Percentiles rank a stretch among this genome's conserved stretches.
These are phyloP conservation scores for Crocodylus rhombifer DNA, from an alignment of 2,797 vertebrate genomes.

Conservation along the genomic window DNA sequence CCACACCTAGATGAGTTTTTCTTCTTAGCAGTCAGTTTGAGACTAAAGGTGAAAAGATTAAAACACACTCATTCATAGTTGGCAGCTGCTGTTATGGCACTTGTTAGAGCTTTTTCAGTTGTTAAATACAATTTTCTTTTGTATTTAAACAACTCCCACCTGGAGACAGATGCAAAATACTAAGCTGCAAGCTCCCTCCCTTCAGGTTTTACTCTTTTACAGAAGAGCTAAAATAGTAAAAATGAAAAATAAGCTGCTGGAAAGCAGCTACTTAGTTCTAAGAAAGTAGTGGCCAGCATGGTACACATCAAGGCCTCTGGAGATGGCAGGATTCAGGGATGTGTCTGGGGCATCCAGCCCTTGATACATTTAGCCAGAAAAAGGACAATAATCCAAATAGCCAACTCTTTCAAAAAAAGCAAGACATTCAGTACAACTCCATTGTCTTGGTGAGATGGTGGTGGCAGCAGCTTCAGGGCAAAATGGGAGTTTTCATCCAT, in stretches of 20 bases:
- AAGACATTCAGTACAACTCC: rapidly evolving
- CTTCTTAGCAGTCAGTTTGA: background rate
- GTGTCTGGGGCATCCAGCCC: background rate
- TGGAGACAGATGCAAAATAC: background rate
- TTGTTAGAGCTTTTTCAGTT: constrained; percentile 36
- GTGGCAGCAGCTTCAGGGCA: background rate
- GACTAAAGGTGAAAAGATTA: constrained; percentile 16
- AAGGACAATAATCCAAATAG: background rate
- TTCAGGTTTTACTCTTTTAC: background rate
- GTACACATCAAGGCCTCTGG: background rate
- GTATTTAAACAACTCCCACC: background rate
- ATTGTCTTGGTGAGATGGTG: background rate
- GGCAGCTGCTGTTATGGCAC: constrained; percentile 36
- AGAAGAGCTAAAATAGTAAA: background rate
- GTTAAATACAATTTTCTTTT: background rate
- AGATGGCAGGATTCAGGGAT: background rate
- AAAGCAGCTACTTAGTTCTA: background rate
- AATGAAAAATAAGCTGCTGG: background rate
- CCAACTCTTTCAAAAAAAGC: background rate
- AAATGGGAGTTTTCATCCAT: background rate
- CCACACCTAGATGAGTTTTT: constrained; percentile 20
- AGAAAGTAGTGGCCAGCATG: background rate
- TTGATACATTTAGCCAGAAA: background rate
- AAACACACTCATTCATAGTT: background rate
- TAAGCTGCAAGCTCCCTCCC: background rate